phyloP scores from a whole-genome alignment of 2,888 invertebrate species.

The Pinctada fucata region DNA sequence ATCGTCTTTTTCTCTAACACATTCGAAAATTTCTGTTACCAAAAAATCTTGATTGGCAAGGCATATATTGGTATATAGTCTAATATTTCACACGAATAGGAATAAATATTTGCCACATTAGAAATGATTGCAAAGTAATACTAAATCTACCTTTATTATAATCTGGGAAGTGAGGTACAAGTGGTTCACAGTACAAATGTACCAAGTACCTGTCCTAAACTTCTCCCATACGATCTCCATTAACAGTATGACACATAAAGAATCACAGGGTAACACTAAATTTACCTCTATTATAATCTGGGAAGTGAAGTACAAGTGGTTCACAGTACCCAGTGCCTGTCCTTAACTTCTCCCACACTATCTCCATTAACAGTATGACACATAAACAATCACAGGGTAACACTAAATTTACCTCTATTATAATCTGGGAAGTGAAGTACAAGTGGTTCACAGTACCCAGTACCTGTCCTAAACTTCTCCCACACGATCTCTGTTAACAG shows the following conservation, averaged over 20 bases:
- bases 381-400: no score
- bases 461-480: conserved; percentile 87
- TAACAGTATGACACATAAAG: conserved; percentile 85
- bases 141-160: conserved; percentile 84
- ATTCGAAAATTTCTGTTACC: no score
- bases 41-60: no score
- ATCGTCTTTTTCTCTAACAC: no score
- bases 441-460: conserved; percentile 85
- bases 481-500: conserved; percentile 88
- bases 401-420: conserved; percentile 81
- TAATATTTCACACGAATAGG: no score
- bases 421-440: conserved; percentile 89
- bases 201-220: conserved; percentile 84
- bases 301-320: conserved; percentile 86
- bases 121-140: no score
- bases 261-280: no score
- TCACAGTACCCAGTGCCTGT: conserved; percentile 84
- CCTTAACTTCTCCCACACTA: conserved; percentile 89
- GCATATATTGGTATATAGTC: no score
- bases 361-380: conserved; percentile 86
- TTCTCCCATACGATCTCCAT: conserved; percentile 90
- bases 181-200: conserved; percentile 85
- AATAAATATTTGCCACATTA: no score
- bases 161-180: conserved; percentile 87
- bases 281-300: conserved; percentile 86